Percentiles rank a stretch among this genome's conserved stretches.
These are phyloP conservation scores for Euclidia mi DNA, from an alignment of 2,888 invertebrate genomes.

Conservation along the genomic window DNA sequence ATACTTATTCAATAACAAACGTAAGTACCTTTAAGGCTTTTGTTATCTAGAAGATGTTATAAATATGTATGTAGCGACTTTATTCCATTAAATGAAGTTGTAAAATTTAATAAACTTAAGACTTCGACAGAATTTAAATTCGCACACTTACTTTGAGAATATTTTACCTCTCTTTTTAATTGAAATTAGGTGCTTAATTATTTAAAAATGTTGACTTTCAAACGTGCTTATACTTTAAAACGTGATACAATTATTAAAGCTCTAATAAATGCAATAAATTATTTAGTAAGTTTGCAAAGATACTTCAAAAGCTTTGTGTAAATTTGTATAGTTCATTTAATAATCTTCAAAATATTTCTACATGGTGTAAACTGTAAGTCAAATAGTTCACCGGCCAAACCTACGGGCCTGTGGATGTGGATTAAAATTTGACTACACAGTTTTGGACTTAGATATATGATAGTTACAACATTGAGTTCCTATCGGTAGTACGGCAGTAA, in stretches of 20 bases:
- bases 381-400: too few relatives aligned
- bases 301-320: too few relatives aligned
- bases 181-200: constrained; percentile 5
- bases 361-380: too few relatives aligned
- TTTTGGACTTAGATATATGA: too few relatives aligned
- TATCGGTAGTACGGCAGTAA: too few relatives aligned
- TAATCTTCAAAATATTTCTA: too few relatives aligned
- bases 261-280: not conserved
- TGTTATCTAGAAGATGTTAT: not conserved
- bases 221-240: not conserved
- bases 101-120: constrained; percentile 20
- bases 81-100: constrained; percentile 25
- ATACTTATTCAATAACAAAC: too few relatives aligned
- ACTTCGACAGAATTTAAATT: constrained; percentile 13
- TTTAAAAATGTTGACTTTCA: not conserved
- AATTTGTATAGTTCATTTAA: too few relatives aligned
- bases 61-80: not conserved
- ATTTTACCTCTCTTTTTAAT: constrained; percentile 6
- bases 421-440: too few relatives aligned
- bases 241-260: constrained; percentile 1
- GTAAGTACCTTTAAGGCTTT: not conserved
- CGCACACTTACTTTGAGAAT: not conserved
- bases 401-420: too few relatives aligned
- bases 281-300: not conserved
- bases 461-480: too few relatives aligned